Base-by-base conservation (phyloP, 2,113 vertebrate species). In the Hydrochoerus hydrochaeris region DNA sequence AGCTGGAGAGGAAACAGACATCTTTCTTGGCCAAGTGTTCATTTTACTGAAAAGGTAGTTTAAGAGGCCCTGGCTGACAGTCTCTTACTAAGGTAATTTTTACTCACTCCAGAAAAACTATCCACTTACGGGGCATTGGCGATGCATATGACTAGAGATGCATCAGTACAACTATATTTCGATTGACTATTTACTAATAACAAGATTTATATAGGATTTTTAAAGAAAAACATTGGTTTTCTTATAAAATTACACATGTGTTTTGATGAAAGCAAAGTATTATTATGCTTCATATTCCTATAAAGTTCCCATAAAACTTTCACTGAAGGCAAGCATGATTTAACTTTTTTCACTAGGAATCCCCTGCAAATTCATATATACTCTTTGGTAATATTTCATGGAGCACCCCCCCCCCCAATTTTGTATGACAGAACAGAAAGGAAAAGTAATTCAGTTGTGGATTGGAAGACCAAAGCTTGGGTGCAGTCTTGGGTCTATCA, bases 21-120 rank as follows among this genome's bases (percentile, higher is more conserved):
- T 57, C 65, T 22, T 60, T 54, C 44, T 11, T 69, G 57, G 12
- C 20, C 9, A 92, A 69, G 28, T 78, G 28, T 17, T 88, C 32
- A 52, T 83, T 90, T 95, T 94, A 22, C 69, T 94, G 73, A 92
- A 60, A 94, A 92, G 58, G 84, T 63, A 62, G 35, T 60, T 97
- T 41, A 19, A 84, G 67, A 95, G 28, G 30, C 26, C 35, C 60
- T 20, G 26, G 4, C 41, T 88, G 5, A 94, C 28, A 30, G 7
- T 88, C 30, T 41, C 17, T 69, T 83, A 46, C 17, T 84, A 81
- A 85, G 10, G 24, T 69, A 67, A 78, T n/a, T 95, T 94, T 19
- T 81, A 13, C 38, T 86, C 38, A 65, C 19, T 77, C 60, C 49
- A 82, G 83, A 94, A 96, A 84, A 94, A 44, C 5, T 30, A 44